Evolutionary conservation across 1,140 invertebrate species (phyloP), one percentile per base, ranked within the genome.

Genomic region (Bombus terrestris): DNA sequence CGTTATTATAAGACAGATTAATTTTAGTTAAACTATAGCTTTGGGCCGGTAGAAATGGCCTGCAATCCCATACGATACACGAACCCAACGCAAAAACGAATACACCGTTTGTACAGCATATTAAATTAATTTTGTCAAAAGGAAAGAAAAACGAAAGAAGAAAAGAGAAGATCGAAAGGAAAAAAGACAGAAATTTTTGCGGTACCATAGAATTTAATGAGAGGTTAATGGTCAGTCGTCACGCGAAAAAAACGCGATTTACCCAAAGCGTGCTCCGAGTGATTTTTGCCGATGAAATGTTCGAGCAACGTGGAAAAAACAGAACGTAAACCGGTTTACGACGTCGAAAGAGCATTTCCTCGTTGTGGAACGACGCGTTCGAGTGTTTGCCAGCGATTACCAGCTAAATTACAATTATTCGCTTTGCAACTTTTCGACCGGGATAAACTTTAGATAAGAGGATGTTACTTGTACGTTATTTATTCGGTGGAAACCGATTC

Each of bases 1-100:
- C 39, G 82, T 79, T 84, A 84, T 79, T 84, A 84, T 79, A 71
- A 71, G 75, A 84, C 75, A 62, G 82, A 84, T 84, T 84, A 84
- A 84, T 84, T 79, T 76, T 47, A 39, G 18, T 84, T 84, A 53
- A 59, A 59, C 53, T 59, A 28, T 57, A 47, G 15, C 62, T 35
- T 53, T 47, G 25, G 32, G 66, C 35, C 39, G 22, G 22, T 15
- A 28, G 32, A 37, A 41, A 57, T 32, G 13, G 18, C 15, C 69
- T 59, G 13, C 3, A 22, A 57, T 25, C 15, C 32, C 43, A 69
- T 22, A 13, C 43, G 47, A 79, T 47, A 6, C 59, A n/a, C 15
- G 62, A 66, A 8, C 4, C 2, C 5, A 66, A 18, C 15, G n/a
- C n/a, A 53, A 53, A 53, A 53, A 53, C 18, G 47, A 66, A 8